phyloP scores from a whole-genome alignment of 2,797 vertebrate genomes.

The Vespertilio murinus region DNA sequence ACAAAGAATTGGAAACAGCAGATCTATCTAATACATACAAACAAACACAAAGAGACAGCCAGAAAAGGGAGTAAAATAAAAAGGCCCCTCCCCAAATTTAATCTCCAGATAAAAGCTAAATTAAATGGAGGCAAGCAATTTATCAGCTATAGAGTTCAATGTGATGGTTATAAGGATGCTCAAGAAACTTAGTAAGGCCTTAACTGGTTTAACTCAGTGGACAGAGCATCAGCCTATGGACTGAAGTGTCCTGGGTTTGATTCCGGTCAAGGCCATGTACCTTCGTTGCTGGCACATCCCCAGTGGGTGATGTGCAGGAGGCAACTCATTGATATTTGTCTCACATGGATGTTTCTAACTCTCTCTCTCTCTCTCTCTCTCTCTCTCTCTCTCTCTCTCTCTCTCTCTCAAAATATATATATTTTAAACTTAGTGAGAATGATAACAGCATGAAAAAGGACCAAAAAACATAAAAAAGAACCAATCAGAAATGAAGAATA shows the following conservation, averaged over 20 bases:
- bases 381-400: too few species aligned
- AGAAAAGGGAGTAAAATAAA: neutral
- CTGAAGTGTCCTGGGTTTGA: too few species aligned
- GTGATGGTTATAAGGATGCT: neutral
- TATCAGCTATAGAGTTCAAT: neutral
- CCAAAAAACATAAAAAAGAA: neutral
- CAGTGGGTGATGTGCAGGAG: too few species aligned
- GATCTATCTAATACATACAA: neutral
- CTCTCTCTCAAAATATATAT: too few species aligned
- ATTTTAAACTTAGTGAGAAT: neutral
- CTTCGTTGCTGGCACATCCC: too few species aligned
- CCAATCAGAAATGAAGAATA: neutral
- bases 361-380: too few species aligned
- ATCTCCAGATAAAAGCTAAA: neutral
- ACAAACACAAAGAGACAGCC: neutral
- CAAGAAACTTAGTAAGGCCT: neutral
- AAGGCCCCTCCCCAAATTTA: neutral
- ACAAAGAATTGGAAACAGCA: neutral
- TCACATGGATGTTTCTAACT: too few species aligned
- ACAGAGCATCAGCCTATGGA: too few species aligned
- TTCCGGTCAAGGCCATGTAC: too few species aligned
- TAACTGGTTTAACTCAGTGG: too few species aligned
- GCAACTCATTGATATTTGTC: too few species aligned
- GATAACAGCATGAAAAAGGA: neutral
- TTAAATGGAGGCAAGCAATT: neutral